A percentile compares a stretch with the other conserved stretches of the same genome.
phyloP scores from a whole-genome alignment of 1,140 invertebrate genomes.

The Drosophila micromelanica region DNA sequence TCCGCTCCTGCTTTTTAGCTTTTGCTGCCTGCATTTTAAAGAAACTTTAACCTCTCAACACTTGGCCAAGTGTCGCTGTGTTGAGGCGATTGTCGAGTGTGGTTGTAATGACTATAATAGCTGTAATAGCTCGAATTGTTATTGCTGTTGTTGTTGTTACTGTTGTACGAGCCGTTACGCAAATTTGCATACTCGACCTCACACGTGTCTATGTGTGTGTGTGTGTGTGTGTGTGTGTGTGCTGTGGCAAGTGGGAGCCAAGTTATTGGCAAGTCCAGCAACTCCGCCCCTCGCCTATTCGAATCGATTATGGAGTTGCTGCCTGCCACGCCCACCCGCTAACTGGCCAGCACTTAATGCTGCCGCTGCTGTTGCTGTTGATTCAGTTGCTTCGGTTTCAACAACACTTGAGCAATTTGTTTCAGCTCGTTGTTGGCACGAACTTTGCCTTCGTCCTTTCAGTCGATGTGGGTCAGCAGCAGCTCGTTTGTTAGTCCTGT shows the following conservation, averaged over 20 bases:
- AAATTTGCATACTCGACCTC: conserved; percentile 44
- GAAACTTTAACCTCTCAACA: conserved; percentile 38
- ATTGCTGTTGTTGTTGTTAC: conserved; percentile 27
- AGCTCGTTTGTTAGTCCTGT: conserved; percentile 73
- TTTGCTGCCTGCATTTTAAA: conserved; percentile 4
- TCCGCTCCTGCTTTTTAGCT: neutral
- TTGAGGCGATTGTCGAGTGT: conserved; percentile 21
- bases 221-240: conserved; percentile 50
- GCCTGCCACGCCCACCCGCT: conserved; percentile 54
- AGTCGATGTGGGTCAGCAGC: conserved; percentile 64
- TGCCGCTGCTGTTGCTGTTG: conserved; percentile 65
- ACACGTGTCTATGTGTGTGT: conserved; percentile 31
- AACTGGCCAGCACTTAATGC: conserved; percentile 64
- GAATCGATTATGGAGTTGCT: conserved; percentile 69
- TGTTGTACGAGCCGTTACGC: conserved; percentile 15
- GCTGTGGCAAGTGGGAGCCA: conserved; percentile 40
- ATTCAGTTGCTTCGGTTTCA: conserved; percentile 66
- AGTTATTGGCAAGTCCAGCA: conserved; percentile 71
- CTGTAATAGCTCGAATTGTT: conserved; percentile 9
- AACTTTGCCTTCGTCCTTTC: conserved; percentile 51
- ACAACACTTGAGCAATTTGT: conserved; percentile 76
- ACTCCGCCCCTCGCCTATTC: conserved; percentile 22
- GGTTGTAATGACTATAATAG: conserved; percentile 35
- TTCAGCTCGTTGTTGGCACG: conserved; percentile 32
- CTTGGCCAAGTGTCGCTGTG: conserved; percentile 63